A percentile compares a stretch with the other conserved stretches of the same genome.
Evolutionary conservation across 1,140 invertebrate genomes (phyloP).

Genomic region (Thaumatotibia leucotreta): DNA sequence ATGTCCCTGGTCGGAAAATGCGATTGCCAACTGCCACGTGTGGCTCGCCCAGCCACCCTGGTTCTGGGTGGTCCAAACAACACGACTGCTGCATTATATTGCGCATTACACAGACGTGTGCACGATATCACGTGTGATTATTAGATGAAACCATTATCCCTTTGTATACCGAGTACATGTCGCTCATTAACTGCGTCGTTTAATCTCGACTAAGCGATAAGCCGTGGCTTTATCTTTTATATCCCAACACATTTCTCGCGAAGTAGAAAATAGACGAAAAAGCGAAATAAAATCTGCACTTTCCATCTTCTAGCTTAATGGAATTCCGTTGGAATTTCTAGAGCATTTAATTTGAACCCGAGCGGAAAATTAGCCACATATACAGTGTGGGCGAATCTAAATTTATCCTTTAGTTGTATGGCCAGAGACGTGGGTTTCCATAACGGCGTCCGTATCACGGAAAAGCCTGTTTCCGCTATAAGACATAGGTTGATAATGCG

Average conservation of each 20-base stretch:
- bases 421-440: neutral
- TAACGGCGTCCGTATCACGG: neutral
- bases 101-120: neutral
- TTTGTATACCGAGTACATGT: neutral
- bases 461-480: neutral
- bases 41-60: neutral
- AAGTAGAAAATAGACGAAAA: conserved; percentile 14
- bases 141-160: neutral
- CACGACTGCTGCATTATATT: neutral
- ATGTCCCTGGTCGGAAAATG: neutral
- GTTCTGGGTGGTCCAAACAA: neutral
- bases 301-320: conserved; percentile 3
- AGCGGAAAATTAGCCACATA: conserved; percentile 2
- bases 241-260: conserved; percentile 10
- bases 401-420: conserved; percentile 17
- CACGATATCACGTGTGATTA: neutral
- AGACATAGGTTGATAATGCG: neutral
- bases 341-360: neutral
- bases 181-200: neutral
- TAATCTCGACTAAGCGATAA: neutral
- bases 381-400: conserved; percentile 29
- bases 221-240: neutral
- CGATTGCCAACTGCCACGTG: neutral
- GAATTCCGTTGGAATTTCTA: conserved; percentile 16
- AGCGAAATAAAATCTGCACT: neutral